Percentiles rank a stretch among this genome's conserved stretches.
These are phyloP conservation scores for Tapirus indicus DNA, from an alignment of 2,797 vertebrate species.

Conservation along the genomic window DNA sequence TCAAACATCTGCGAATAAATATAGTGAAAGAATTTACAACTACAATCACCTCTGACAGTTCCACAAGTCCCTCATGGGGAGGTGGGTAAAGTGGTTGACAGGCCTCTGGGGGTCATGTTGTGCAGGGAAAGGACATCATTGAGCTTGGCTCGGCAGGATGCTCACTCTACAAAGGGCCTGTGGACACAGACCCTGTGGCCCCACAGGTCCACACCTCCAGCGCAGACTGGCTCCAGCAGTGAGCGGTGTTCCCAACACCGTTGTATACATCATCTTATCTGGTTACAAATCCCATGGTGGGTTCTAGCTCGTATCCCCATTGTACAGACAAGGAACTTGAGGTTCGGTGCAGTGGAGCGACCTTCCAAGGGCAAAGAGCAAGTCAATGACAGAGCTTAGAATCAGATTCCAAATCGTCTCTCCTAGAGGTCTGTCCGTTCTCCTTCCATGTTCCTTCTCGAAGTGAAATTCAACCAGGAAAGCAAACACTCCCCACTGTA, in stretches of 20 bases:
- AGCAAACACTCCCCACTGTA: rapidly evolving
- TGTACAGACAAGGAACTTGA: neutral
- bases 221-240: rapidly evolving
- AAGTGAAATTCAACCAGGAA: neutral
- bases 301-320: neutral
- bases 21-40: neutral
- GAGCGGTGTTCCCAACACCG: neutral
- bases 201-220: neutral
- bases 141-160: rapidly evolving
- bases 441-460: neutral
- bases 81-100: rapidly evolving
- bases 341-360: neutral
- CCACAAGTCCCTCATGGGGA: rapidly evolving
- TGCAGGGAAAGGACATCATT: rapidly evolving
- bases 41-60: rapidly evolving
- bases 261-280: rapidly evolving
- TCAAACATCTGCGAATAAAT: neutral
- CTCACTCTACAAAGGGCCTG: rapidly evolving
- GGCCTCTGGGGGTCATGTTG: rapidly evolving
- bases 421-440: rapidly evolving
- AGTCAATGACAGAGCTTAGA: neutral
- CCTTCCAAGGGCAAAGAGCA: neutral
- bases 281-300: neutral
- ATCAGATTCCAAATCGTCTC: rapidly evolving
- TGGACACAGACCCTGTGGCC: neutral